Conservation (phyloP, 2,113 vertebrate species). For the Anseranas semipalmata region DNA sequence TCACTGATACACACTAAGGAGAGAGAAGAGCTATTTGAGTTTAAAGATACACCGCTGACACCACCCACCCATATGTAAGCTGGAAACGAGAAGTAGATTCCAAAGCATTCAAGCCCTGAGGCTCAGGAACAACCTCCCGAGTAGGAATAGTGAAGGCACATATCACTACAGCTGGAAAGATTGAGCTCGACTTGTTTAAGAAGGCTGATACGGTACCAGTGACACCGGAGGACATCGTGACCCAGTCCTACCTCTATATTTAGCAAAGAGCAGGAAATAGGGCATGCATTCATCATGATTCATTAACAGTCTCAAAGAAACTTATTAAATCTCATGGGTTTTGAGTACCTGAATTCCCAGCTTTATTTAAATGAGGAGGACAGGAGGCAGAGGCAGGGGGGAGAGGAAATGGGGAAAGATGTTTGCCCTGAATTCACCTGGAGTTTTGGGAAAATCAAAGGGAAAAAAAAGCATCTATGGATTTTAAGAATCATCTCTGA, state of each 20-base stretch:
- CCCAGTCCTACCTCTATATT: background rate
- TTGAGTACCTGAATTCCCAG: background rate
- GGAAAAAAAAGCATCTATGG: background rate
- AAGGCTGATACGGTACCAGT: background rate
- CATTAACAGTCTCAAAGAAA: background rate
- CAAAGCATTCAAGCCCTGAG: background rate
- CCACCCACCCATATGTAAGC: background rate
- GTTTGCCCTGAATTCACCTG: background rate
- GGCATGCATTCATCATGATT: accelerated
- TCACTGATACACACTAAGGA: background rate
- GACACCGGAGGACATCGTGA: background rate
- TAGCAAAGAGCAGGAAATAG: background rate
- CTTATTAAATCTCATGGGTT: background rate
- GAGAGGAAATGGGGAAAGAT: background rate
- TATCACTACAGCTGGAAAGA: background rate
- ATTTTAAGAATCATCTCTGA: background rate
- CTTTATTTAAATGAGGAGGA: background rate
- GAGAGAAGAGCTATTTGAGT: background rate
- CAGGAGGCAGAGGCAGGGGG: background rate
- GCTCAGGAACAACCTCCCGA: background rate
- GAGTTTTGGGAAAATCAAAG: background rate
- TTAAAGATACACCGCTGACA: accelerated
- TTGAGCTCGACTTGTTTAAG: background rate
- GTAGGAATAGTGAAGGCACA: background rate
- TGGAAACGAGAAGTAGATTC: background rate